Percentiles rank a stretch among this genome's conserved stretches.
These are phyloP conservation scores for Sminthurinus aureus DNA, from an alignment of 2,888 invertebrate genomes.

Conservation along the genomic window DNA sequence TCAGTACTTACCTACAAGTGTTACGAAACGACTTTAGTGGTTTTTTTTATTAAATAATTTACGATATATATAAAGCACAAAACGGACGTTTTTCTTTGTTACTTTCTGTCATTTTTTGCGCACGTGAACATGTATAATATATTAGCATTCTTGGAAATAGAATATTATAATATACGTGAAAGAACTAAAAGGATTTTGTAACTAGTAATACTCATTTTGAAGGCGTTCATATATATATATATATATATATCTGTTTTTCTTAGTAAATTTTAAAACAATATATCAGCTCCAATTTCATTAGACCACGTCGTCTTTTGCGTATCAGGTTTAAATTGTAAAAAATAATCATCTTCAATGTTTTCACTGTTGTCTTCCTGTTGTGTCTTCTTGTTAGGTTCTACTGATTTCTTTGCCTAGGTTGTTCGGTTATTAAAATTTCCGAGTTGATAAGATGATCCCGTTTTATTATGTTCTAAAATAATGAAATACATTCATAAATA, in stretches of 20 bases:
- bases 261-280: constrained; percentile 50
- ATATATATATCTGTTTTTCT: neutral
- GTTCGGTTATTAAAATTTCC: constrained; percentile 53
- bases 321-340: constrained; percentile 51
- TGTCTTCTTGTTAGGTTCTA: constrained; percentile 45
- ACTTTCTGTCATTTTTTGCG: neutral
- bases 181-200: neutral
- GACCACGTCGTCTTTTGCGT: constrained; percentile 57
- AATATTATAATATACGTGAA: neutral
- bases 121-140: neutral
- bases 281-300: constrained; percentile 58
- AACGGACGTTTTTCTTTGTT: constrained; percentile 15
- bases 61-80: constrained; percentile 22
- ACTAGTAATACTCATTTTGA: neutral
- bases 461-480: constrained; percentile 72
- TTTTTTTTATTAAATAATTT: neutral
- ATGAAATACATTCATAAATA: no score
- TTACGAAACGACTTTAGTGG: neutral
- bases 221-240: neutral
- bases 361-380: constrained; percentile 63
- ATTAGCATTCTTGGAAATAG: neutral
- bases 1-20: no score
- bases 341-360: constrained; percentile 55
- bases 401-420: constrained; percentile 45
- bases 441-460: constrained; percentile 60